These are phyloP conservation scores for Ictalurus punctatus DNA, from an alignment of 2,113 vertebrate genomes.

Conservation along the genomic window DNA sequence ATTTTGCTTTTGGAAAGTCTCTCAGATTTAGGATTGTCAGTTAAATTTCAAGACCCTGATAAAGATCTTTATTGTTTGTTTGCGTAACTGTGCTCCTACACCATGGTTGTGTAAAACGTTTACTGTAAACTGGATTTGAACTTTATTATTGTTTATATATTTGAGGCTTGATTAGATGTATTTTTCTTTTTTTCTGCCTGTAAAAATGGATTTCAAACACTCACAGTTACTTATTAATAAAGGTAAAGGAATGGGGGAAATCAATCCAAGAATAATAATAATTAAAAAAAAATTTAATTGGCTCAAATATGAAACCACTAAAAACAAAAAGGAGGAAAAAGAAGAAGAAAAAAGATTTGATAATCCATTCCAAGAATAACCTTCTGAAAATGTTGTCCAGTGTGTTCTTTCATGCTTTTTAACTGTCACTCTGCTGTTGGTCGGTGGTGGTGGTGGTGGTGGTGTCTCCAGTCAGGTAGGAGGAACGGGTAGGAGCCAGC, in stretches of 20 bases:
- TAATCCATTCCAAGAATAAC: slow-evolving; percentile 84
- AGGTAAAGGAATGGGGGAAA: slow-evolving; percentile 85
- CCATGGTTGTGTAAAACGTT: slow-evolving; percentile 83
- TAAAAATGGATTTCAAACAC: slow-evolving; percentile 93
- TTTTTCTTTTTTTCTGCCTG: slow-evolving; percentile 98
- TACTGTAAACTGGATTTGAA: slow-evolving; percentile 84
- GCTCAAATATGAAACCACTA: slow-evolving; percentile 20
- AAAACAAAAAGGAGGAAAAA: neutral
- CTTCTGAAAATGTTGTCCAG: slow-evolving; percentile 38
- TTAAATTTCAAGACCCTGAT: slow-evolving; percentile 50
- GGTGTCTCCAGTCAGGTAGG: no score
- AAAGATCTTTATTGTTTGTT: slow-evolving; percentile 54
- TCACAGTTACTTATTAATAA: slow-evolving; percentile 99
- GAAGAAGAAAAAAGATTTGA: slow-evolving; percentile 38
- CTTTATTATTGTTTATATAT: slow-evolving; percentile 99
- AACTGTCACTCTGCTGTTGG: no score
- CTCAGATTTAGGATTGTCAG: slow-evolving; percentile 20
- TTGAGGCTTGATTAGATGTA: slow-evolving; percentile 96
- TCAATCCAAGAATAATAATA: slow-evolving; percentile 45
- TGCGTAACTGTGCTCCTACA: slow-evolving; percentile 85
- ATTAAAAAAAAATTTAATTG: slow-evolving; percentile 54
- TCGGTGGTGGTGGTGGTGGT: no score
- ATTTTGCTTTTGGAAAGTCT: slow-evolving; percentile 22
- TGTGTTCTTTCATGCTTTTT: neutral
- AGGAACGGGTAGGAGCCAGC: no score